Evolutionary conservation across 92 coral and sea anemone species (phyloP).

Genomic region (Palythoa grandis): DNA sequence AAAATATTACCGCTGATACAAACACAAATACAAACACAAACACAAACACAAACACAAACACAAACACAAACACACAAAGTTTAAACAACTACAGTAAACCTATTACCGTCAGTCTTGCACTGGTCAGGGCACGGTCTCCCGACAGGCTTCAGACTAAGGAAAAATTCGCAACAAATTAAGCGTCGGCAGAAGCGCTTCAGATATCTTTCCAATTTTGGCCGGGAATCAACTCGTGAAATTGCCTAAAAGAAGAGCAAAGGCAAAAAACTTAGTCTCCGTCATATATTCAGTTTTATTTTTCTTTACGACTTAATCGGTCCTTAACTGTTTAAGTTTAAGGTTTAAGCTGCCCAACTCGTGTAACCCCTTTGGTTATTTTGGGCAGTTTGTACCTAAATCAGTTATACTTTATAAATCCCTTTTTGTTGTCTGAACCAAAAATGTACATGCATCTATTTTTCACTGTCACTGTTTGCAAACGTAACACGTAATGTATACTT

Average conservation of each 20-base stretch:
- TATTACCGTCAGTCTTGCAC: slow-evolving; percentile 95
- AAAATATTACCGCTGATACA: not conserved
- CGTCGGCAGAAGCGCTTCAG: slow-evolving; percentile 97
- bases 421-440: no score
- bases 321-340: no score
- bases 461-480: no score
- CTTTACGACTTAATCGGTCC: no score
- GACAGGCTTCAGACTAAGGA: slow-evolving; percentile 92
- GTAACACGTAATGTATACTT: no score
- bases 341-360: no score
- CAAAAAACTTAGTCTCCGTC: not conserved
- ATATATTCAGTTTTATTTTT: no score
- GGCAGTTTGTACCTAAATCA: no score
- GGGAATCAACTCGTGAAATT: slow-evolving; percentile 95
- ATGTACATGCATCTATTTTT: no score
- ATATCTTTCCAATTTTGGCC: slow-evolving; percentile 97
- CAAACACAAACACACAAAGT: not conserved
- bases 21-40: not conserved
- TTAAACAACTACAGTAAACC: not conserved
- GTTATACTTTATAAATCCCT: no score
- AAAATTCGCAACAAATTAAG: slow-evolving; percentile 95
- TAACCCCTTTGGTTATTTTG: no score
- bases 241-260: slow-evolving; percentile 65
- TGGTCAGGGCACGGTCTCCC: slow-evolving; percentile 97
- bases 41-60: not conserved